Evolutionary conservation across 2,888 invertebrate genomes (phyloP), one percentile per base, ranked within the genome.

Genomic region (Microplitis deprimator): DNA sequence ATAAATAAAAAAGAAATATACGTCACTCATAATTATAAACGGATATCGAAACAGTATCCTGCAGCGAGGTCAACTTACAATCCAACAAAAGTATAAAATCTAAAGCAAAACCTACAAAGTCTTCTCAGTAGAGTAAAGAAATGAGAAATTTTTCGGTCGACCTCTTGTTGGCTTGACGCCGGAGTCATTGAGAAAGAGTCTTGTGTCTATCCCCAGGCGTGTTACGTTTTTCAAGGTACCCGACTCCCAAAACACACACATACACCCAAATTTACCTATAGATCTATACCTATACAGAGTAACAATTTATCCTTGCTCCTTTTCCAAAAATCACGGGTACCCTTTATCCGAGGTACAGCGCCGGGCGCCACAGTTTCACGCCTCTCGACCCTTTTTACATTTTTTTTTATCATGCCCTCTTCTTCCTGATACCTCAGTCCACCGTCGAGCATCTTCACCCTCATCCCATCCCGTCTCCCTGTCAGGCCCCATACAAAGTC

Each of bases 331-430:
- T 79, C 77, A 59, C 62, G 68, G 40, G 75, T 73, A 76, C 75
- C 76, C 77, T 77, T 79, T 77, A 76, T 74, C 61, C 73, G 50
- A 50, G 50, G 13, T 13, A 50, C 79, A 82, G 86, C 87, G 86
- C 87, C 85, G 85, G 87, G 87, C 87, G 87, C 87, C 86, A 86
- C 82, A 80, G 84, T 82, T 86, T 87, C 87, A 86, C 87, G 87
- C 87, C 87, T 87, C 82, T 83, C 72, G 73, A 62, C 76, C 71
- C 70, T 16, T 65, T 65, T 67, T 77, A 60, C 71, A 72, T 61
- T 68, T 68, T n/a, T 75, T 67, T 38, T 73, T 74, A 20, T 50
- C 50, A 50, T 50, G 69, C 65, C 61, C 64, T 68, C 50, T 74
- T 68, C 65, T 8, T 74, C 73, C 61, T 73, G 62, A 41, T 59